Evolutionary conservation across 2,888 invertebrate genomes (phyloP), one percentile per base, ranked within the genome.

Genomic region (Eumerus sabulonum): DNA sequence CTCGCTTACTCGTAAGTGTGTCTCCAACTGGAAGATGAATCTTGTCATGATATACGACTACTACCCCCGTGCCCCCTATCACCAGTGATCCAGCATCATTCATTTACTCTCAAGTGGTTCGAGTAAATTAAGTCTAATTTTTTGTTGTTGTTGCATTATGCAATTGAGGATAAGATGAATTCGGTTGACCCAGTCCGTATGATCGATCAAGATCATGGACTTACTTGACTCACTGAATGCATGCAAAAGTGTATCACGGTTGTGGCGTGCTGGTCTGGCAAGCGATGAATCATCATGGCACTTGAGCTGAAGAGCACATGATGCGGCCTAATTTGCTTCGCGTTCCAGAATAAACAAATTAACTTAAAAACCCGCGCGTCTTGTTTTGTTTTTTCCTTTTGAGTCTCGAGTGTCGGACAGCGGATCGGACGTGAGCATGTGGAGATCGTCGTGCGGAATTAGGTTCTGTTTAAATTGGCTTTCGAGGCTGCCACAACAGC

Each of bases 161-260:
- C 35, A 48, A 54, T 62, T 18, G 44, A 54, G 47, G 64, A 54
- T 47, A 54, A 53, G 64, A 54, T 70, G 62, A 19, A 17, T 57
- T 60, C 13, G n/a, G 62, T 71, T 71, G 68, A 70, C 68, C 68
- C 53, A 70, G 53, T 68, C 54, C 54, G 51, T 11, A 14, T 42
- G 42, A 71, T 71, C 54, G 54, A 71, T 71, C 62, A 70, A 70
- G 62, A 60, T 62, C 70, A 70, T 18, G 70, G 60, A 42, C 47
- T 54, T 38, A 1, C 45, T 13, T 13, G 48, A 13, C 12, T 48
- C 38, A 9, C 7, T 35, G 42, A 50, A 17, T 53, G 50, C 53
- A 71, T 48, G 48, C 62, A 9, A 40, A 40, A 5, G 2, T 3
- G 40, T 3, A 71, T 62, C 12, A n/a, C n/a, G n/a, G n/a, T n/a